Percentiles rank a stretch among this genome's conserved stretches.
Conservation (phyloP, 2,888 invertebrate genomes). For the Liopterus haemorrhoidalis region DNA sequence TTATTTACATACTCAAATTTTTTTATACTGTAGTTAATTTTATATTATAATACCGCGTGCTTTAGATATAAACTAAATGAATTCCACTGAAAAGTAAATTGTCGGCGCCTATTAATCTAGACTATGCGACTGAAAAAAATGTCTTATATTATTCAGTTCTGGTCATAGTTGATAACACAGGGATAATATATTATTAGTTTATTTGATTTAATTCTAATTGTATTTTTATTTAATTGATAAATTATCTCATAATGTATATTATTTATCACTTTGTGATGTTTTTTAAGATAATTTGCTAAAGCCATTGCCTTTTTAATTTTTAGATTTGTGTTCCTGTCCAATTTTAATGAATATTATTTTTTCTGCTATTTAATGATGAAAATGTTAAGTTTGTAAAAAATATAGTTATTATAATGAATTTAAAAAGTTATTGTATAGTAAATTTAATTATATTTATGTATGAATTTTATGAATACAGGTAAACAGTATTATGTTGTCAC, state of each 20-base stretch:
- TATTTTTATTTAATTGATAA: conserved; percentile 1
- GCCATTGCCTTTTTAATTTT: conserved; percentile 20
- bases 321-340: conserved; percentile 21
- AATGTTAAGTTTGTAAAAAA: conserved; percentile 25
- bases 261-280: conserved; percentile 8
- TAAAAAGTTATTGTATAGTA: no score
- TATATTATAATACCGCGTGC: background rate
- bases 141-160: conserved; percentile 19
- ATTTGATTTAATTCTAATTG: background rate
- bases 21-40: no score
- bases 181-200: conserved; percentile 7
- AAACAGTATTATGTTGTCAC: conserved; percentile 23
- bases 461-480: conserved; percentile 23
- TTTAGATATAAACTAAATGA: background rate
- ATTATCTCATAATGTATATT: conserved; percentile 5
- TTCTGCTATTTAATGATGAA: conserved; percentile 17
- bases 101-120: background rate
- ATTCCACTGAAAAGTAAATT: background rate
- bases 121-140: background rate
- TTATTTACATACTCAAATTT: no score
- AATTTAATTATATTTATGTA: conserved; percentile 23
- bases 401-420: conserved; percentile 21
- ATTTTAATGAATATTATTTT: conserved; percentile 16
- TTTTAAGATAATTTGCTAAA: conserved; percentile 9
- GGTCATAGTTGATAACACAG: conserved; percentile 19